These are phyloP conservation scores for Cinara cedri DNA, from an alignment of 2,888 invertebrate species.

Conservation along the genomic window DNA sequence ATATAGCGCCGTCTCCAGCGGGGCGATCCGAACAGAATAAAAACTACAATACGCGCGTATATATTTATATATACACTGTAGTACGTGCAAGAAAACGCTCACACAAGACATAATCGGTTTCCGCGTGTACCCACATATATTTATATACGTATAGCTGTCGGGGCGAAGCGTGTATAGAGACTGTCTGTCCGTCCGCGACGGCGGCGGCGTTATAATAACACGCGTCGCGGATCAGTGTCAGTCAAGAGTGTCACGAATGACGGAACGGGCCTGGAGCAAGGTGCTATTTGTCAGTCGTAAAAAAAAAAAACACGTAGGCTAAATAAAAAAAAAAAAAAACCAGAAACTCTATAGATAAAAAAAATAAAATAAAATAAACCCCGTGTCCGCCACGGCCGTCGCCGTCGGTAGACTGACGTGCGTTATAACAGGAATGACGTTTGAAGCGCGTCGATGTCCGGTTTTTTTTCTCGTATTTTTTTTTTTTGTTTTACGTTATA, in stretches of 20 bases:
- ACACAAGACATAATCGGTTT: conserved; percentile 32
- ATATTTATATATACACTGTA: too few relatives aligned
- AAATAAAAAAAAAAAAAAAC: conserved; percentile 25
- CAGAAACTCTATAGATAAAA: conserved; percentile 35
- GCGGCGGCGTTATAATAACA: conserved; percentile 57
- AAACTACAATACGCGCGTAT: too few relatives aligned
- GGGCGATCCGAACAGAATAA: neutral
- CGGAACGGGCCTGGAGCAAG: conserved; percentile 51
- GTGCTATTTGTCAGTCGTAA: conserved; percentile 54
- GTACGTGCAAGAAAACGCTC: conserved; percentile 22
- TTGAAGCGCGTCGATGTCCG: conserved; percentile 36
- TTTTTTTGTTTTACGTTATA: neutral
- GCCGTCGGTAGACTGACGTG: conserved; percentile 23
- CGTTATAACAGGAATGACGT: conserved; percentile 43
- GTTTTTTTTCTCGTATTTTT: conserved; percentile 20
- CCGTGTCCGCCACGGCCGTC: conserved; percentile 13
- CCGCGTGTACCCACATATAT: too few relatives aligned
- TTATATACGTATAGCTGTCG: conserved; percentile 10
- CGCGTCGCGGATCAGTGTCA: conserved; percentile 54
- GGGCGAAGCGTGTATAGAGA: conserved; percentile 13
- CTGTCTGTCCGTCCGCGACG: conserved; percentile 27
- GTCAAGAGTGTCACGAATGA: conserved; percentile 54
- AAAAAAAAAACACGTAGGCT: conserved; percentile 41
- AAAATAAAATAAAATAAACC: conserved; percentile 40
- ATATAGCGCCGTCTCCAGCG: neutral